Evolutionary conservation across 2,888 invertebrate genomes (phyloP).

Genomic region (Scaptomyza polygonia): DNA sequence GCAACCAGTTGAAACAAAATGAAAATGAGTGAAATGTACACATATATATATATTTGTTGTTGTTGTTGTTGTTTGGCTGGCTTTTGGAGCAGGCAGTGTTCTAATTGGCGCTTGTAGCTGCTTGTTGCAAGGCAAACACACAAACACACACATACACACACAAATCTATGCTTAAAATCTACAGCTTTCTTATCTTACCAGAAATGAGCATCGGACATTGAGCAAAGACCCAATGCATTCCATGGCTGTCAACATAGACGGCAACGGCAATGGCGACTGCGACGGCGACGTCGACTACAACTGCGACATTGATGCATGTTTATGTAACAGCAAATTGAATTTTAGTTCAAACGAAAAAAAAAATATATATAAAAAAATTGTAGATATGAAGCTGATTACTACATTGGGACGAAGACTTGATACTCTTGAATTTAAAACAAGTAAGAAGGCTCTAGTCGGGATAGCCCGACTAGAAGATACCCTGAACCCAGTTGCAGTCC

Average conservation of each 20-base stretch:
- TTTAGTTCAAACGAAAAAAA: constrained; percentile 31
- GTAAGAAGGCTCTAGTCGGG: too few relatives aligned
- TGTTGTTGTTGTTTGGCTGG: constrained; percentile 11
- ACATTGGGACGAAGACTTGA: not conserved
- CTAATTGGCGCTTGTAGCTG: constrained; percentile 77
- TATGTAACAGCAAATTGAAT: constrained; percentile 74
- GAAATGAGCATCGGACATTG: constrained; percentile 59
- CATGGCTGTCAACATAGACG: constrained; percentile 50
- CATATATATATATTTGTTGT: constrained; percentile 41
- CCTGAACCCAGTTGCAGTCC: too few relatives aligned
- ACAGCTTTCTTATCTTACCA: constrained; percentile 71
- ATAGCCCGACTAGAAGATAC: too few relatives aligned
- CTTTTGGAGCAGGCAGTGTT: constrained; percentile 33
- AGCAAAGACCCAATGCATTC: constrained; percentile 56
- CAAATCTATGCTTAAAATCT: constrained; percentile 69
- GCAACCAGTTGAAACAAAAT: constrained; percentile 37
- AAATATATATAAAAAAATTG: not conserved
- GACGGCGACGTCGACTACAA: constrained; percentile 52
- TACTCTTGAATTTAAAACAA: too few relatives aligned
- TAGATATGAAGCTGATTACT: not conserved
- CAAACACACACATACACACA: not conserved
- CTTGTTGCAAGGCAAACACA: constrained; percentile 33
- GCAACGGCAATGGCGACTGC: constrained; percentile 3
- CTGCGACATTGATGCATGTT: constrained; percentile 75
- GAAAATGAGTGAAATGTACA: constrained; percentile 60